Conservation (phyloP, 37 sponge, comb jelly and placozoan species). For the Oscarella lobularis region DNA sequence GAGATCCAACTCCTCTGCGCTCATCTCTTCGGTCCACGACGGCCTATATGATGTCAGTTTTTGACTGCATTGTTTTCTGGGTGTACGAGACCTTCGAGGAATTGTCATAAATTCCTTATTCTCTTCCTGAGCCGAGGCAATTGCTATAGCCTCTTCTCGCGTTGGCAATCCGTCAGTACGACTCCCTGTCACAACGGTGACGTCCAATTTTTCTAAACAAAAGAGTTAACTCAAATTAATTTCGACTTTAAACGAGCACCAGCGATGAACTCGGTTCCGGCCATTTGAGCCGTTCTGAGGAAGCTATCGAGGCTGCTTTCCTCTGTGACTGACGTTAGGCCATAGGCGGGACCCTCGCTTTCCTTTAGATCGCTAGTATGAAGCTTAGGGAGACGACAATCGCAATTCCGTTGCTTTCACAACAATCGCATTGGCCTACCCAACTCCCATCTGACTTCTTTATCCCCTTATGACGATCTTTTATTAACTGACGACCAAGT, state of each 20-base stretch:
- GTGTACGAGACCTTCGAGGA: constrained; percentile 49
- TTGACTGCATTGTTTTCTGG: background rate
- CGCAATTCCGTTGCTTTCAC: background rate
- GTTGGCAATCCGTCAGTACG: constrained; percentile 29
- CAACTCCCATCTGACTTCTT: background rate
- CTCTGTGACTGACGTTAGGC: constrained; percentile 74
- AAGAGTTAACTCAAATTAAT: background rate
- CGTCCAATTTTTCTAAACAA: constrained; percentile 62
- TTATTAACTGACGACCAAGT: background rate
- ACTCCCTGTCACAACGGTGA: constrained; percentile 42
- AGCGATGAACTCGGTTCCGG: constrained; percentile 86
- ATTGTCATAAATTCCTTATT: constrained; percentile 51
- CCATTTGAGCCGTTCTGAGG: constrained; percentile 72
- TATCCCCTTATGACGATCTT: background rate
- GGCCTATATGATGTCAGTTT: constrained; percentile 4
- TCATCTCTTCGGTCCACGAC: constrained; percentile 30
- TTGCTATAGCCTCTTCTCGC: constrained; percentile 32
- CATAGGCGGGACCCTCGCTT: constrained; percentile 51
- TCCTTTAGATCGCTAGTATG: constrained; percentile 70
- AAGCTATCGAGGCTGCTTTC: constrained; percentile 72
- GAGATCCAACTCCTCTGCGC: constrained; percentile 30
- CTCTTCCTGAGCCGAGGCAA: constrained; percentile 30
- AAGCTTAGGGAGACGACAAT: constrained; percentile 21
- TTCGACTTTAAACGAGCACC: constrained; percentile 17
- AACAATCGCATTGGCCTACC: background rate